Percentiles rank a stretch among this genome's conserved stretches.
Evolutionary conservation across 2,797 vertebrate species (phyloP).

Genomic region (Centropyge bicolor): DNA sequence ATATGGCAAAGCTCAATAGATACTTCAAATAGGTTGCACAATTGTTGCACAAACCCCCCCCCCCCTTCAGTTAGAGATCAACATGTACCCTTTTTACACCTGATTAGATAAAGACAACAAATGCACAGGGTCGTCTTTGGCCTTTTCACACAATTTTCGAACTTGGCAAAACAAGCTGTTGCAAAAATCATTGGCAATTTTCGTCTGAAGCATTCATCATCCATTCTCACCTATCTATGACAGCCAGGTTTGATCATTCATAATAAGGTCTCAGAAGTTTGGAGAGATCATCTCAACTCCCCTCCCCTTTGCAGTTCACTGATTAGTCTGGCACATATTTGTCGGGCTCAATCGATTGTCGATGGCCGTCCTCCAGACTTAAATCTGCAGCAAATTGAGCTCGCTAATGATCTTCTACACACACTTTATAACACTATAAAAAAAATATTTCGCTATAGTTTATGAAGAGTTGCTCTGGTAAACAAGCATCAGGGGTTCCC

Average conservation of each 20-base stretch:
- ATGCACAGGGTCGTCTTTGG: background rate
- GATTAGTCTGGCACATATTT: slow-evolving; percentile 45
- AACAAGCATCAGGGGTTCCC: slow-evolving; percentile 12
- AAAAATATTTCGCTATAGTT: slow-evolving; percentile 8
- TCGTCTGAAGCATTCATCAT: slow-evolving; percentile 17
- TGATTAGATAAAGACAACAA: slow-evolving; percentile 23
- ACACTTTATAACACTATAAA: background rate
- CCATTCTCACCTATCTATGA: slow-evolving; percentile 20
- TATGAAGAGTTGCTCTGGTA: slow-evolving; percentile 9
- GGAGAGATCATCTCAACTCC: slow-evolving; percentile 8
- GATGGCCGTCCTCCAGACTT: slow-evolving; percentile 16
- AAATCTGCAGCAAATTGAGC: slow-evolving; percentile 23
- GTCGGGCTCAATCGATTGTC: slow-evolving; percentile 31
- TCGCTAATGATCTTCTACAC: slow-evolving; percentile 30
- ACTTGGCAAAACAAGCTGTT: slow-evolving; percentile 3
- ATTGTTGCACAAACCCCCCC: background rate
- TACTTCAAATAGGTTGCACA: background rate
- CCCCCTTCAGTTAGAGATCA: background rate
- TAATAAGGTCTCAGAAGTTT: slow-evolving; percentile 13
- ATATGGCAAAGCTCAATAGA: background rate
- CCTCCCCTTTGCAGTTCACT: slow-evolving; percentile 20
- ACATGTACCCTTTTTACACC: background rate
- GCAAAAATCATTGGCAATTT: slow-evolving; percentile 20
- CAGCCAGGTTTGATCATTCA: slow-evolving; percentile 3
- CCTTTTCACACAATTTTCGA: background rate